Percentiles rank a stretch among this genome's conserved stretches.
phyloP scores from a whole-genome alignment of 2,888 invertebrate species.

The Eudemis profundana region DNA sequence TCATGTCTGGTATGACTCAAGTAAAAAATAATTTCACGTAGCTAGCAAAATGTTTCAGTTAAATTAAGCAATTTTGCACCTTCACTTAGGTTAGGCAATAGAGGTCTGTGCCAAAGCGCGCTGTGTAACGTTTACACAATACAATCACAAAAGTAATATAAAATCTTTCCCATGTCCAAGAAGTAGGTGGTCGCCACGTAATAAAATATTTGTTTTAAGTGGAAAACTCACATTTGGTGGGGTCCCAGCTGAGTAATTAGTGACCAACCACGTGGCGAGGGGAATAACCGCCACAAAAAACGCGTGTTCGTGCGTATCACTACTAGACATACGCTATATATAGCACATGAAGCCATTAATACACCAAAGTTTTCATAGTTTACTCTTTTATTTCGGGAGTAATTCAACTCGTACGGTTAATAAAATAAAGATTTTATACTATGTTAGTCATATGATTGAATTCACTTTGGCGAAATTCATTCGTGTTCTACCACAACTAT shows the following conservation, averaged over 20 bases:
- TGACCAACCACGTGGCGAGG: conserved; percentile 78
- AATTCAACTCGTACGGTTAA: not conserved
- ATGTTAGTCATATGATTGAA: too few relatives aligned
- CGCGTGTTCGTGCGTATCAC: conserved; percentile 51
- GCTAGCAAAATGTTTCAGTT: not conserved
- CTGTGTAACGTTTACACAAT: conserved; percentile 8
- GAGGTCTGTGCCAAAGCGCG: not conserved
- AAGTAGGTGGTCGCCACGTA: conserved; percentile 23
- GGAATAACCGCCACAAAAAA: conserved; percentile 72
- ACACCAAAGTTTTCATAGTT: conserved; percentile 31
- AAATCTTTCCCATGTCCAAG: conserved; percentile 20
- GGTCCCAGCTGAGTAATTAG: conserved; percentile 84
- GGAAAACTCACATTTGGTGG: conserved; percentile 73
- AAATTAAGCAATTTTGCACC: not conserved
- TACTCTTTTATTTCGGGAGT: conserved; percentile 30
- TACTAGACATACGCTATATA: conserved; percentile 49
- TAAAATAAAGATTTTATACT: too few relatives aligned
- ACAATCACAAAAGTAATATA: not conserved
- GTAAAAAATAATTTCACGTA: not conserved
- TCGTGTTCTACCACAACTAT: too few relatives aligned
- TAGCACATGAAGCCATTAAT: conserved; percentile 38
- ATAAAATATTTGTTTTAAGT: conserved; percentile 68
- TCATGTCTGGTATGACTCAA: not conserved
- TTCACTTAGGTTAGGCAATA: not conserved
- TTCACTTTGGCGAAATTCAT: too few relatives aligned